Percentiles rank a stretch among this genome's conserved stretches.
phyloP scores from a whole-genome alignment of 2,797 vertebrate species.

The Hapalemur alaotrensis region DNA sequence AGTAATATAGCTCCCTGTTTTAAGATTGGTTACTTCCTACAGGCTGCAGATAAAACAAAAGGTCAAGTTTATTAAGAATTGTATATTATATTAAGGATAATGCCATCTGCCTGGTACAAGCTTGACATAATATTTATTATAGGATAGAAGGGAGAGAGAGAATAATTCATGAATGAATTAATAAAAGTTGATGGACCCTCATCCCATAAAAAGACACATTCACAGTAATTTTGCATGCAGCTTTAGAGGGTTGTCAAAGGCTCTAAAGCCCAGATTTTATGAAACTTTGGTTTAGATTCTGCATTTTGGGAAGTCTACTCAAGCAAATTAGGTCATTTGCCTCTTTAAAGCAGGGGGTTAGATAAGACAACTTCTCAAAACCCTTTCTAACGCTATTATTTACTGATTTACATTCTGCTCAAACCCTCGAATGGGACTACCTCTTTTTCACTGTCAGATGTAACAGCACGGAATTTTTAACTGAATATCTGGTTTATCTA shows the following conservation, averaged over 20 bases:
- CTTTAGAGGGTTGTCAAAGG: neutral
- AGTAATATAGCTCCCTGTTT: neutral
- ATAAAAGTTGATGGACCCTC: neutral
- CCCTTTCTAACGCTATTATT: conserved; percentile 9
- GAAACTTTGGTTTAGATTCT: neutral
- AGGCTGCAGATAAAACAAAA: neutral
- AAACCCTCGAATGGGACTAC: neutral
- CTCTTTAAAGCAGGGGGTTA: neutral
- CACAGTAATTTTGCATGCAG: neutral
- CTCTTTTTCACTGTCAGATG: neutral
- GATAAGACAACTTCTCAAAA: conserved; percentile 32
- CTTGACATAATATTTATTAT: neutral
- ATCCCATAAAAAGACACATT: conserved; percentile 11
- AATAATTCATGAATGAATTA: conserved; percentile 28
- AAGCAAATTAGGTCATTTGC: neutral
- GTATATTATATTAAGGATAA: neutral
- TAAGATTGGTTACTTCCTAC: neutral
- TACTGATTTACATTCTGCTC: neutral
- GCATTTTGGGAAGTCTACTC: neutral
- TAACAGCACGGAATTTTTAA: neutral
- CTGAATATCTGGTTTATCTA: neutral
- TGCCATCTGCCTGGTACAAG: neutral
- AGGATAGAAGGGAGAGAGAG: neutral
- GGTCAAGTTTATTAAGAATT: neutral
- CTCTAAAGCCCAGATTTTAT: neutral